Percentiles rank a stretch among this genome's conserved stretches.
Evolutionary conservation across 2,888 invertebrate species (phyloP).

Genomic region (Stomorhina lunata): DNA sequence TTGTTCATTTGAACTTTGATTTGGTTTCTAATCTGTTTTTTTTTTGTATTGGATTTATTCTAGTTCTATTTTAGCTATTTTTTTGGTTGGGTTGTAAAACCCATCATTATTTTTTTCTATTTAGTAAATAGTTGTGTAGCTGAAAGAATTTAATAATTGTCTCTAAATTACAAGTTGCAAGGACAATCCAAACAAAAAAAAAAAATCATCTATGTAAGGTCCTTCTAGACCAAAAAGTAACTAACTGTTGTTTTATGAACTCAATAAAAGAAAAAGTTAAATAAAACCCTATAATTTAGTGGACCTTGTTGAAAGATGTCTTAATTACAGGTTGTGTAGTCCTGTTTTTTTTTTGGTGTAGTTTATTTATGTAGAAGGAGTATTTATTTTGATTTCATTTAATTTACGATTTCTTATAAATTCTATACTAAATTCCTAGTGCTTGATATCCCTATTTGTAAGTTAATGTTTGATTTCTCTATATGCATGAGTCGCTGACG

Average conservation of each 20-base stretch:
- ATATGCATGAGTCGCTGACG: neutral
- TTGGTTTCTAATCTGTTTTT: slow-evolving; percentile 9
- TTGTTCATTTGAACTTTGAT: slow-evolving; percentile 40
- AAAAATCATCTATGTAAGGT: neutral
- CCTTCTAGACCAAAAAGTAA: no score
- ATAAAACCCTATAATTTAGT: slow-evolving; percentile 37
- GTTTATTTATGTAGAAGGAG: no score
- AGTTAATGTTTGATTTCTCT: neutral
- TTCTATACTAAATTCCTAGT: no score
- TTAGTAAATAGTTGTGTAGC: neutral
- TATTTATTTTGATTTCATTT: slow-evolving; percentile 11
- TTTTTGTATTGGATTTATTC: no score
- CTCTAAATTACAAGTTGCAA: slow-evolving; percentile 38
- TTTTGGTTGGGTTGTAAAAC: neutral
- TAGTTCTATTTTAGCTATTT: neutral
- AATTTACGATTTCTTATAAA: neutral
- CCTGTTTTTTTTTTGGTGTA: neutral
- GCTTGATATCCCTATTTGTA: neutral
- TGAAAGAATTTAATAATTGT: slow-evolving; percentile 37
- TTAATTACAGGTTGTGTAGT: slow-evolving; percentile 37
- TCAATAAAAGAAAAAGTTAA: neutral
- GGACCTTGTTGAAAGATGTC: slow-evolving; percentile 38
- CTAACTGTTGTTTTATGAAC: neutral
- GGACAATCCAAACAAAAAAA: neutral
- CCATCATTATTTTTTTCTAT: slow-evolving; percentile 1